phyloP scores from a whole-genome alignment of 2,797 vertebrate species.

The Bovichtus diacanthus region DNA sequence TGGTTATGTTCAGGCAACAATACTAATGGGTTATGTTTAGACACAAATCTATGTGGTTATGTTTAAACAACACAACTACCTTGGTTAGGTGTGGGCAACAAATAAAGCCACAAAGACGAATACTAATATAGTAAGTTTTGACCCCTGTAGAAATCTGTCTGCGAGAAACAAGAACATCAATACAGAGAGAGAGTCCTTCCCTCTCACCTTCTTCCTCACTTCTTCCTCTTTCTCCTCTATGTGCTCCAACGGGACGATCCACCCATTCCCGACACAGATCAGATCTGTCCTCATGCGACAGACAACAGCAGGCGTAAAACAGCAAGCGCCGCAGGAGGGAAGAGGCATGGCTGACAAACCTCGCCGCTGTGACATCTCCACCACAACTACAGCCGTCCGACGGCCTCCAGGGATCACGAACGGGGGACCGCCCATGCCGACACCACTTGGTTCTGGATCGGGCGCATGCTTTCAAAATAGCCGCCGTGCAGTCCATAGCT shows the following conservation, averaged over 20 bases:
- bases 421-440: conserved; percentile 34
- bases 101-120: neutral
- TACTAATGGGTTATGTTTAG: no score
- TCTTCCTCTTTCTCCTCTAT: conserved; percentile 42
- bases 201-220: conserved; percentile 67
- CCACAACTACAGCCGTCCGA: conserved; percentile 36
- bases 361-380: conserved; percentile 9
- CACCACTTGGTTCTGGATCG: conserved; percentile 69
- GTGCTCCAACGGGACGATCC: conserved; percentile 34
- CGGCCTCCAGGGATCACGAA: conserved; percentile 24
- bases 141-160: neutral
- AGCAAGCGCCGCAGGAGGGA: conserved; percentile 62
- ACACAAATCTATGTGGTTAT: no score
- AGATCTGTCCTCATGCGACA: conserved; percentile 45
- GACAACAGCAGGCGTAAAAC: conserved; percentile 66
- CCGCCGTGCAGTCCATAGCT: conserved; percentile 77
- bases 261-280: conserved; percentile 62
- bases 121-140: neutral
- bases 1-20: no score
- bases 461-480: conserved; percentile 72
- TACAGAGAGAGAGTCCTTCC: neutral
- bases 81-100: no score
- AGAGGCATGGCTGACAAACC: conserved; percentile 42
- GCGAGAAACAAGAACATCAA: neutral
- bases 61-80: no score